Evolutionary conservation across 2,888 invertebrate genomes (phyloP).

Genomic region (Horisme vitalbata): DNA sequence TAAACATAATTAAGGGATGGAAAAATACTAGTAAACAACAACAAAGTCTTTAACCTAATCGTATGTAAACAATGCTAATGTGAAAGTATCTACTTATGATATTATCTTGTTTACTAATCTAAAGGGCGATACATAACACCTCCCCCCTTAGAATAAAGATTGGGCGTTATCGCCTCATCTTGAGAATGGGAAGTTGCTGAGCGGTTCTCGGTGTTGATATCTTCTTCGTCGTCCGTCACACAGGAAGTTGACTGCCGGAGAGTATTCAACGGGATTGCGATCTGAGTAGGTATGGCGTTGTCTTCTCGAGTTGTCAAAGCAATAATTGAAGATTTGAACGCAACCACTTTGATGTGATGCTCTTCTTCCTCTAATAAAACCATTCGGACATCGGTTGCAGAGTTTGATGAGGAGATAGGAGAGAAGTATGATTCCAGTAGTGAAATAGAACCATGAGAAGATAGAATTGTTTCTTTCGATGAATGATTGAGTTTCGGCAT

Average conservation of each 20-base stretch:
- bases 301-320: conserved; percentile 16
- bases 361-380: neutral
- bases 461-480: conserved; percentile 8
- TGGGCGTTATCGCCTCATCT: neutral
- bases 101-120: too few species aligned
- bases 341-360: neutral
- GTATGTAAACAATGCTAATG: too few species aligned
- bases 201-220: neutral
- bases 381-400: conserved; percentile 6
- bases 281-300: neutral
- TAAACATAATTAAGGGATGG: too few species aligned
- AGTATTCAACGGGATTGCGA: neutral
- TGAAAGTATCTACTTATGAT: too few species aligned
- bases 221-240: conserved; percentile 12
- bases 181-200: neutral
- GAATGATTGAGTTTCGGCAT: too few species aligned
- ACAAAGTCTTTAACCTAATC: too few species aligned
- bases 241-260: conserved; percentile 1
- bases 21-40: too few species aligned
- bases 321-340: too few species aligned
- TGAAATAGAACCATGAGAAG: conserved; percentile 10
- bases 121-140: neutral
- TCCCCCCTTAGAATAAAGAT: neutral
- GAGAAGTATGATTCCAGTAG: conserved; percentile 6
- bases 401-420: conserved; percentile 1